These are phyloP conservation scores for Calonectris borealis DNA, from an alignment of 2,113 vertebrate species.

Conservation along the genomic window DNA sequence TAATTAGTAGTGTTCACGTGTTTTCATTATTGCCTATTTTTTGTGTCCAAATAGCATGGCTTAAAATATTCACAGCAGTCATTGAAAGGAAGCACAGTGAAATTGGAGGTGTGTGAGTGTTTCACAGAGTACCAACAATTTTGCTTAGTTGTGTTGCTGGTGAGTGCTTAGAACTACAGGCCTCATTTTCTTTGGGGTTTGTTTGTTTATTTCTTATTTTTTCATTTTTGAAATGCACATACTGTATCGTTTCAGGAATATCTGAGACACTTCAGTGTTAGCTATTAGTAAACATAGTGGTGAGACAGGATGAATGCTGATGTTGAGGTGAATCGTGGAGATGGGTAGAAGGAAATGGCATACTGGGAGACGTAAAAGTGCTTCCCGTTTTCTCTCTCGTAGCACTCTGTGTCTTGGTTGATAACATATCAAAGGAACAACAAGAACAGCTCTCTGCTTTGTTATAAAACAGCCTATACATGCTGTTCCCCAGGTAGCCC, in stretches of 20 bases:
- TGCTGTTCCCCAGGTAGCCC: not conserved
- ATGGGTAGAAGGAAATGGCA: not conserved
- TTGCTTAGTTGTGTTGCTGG: not conserved
- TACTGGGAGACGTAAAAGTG: not conserved
- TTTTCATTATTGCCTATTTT: not conserved
- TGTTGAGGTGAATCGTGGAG: not conserved
- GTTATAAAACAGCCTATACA: not conserved
- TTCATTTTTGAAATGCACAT: fast-evolving
- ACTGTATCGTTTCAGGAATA: not conserved
- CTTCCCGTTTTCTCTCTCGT: not conserved
- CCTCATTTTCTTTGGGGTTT: not conserved
- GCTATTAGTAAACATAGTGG: not conserved
- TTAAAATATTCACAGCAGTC: not conserved
- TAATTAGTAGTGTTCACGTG: not conserved
- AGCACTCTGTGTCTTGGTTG: not conserved
- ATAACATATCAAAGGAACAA: not conserved
- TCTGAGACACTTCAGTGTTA: not conserved
- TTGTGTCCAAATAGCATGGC: not conserved
- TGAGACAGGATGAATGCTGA: not conserved
- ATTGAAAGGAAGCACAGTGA: not conserved
- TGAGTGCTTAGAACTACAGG: not conserved
- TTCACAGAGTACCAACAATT: not conserved
- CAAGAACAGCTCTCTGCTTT: not conserved
- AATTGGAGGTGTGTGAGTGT: not conserved
- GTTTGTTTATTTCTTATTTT: not conserved